Conservation (phyloP, 2,797 vertebrate species). For the Silurus lanzhouensis region DNA sequence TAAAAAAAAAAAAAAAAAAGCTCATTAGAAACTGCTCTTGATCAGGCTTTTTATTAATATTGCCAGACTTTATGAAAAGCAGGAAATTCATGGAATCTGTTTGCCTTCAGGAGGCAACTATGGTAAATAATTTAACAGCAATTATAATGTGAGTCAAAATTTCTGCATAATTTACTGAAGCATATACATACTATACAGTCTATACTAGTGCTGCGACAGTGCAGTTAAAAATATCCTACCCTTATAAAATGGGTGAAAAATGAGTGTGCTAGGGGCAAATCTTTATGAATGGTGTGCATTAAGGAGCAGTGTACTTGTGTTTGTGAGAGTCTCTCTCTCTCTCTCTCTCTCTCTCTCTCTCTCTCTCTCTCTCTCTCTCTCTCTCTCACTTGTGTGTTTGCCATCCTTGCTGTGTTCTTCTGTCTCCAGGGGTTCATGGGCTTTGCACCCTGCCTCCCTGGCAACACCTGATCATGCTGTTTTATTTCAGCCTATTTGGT, state of each 20-base stretch:
- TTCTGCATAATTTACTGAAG: neutral
- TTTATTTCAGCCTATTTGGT: constrained; percentile 38
- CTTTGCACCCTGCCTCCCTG: constrained; percentile 17
- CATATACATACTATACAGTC: neutral
- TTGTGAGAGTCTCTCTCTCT: neutral
- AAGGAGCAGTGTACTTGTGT: neutral
- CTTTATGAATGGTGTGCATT: constrained; percentile 30
- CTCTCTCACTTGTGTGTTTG: neutral
- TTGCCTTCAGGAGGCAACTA: constrained; percentile 27
- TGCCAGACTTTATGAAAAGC: constrained; percentile 12
- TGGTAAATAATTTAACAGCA: constrained; percentile 11
- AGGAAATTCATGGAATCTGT: constrained; percentile 19
- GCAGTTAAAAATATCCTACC: neutral
- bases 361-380: neutral
- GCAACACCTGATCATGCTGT: constrained; percentile 38
- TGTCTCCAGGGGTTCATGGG: constrained; percentile 32
- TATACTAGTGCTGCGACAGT: neutral
- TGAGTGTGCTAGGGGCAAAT: neutral
- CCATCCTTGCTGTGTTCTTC: neutral
- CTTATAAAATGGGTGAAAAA: neutral
- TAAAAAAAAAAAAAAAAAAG: neutral
- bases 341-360: neutral
- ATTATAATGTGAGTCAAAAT: neutral
- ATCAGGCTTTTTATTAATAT: constrained; percentile 28
- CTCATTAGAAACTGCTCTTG: constrained; percentile 24